Conservation (phyloP, 2,113 vertebrate genomes). For the Salvelinus fontinalis region DNA sequence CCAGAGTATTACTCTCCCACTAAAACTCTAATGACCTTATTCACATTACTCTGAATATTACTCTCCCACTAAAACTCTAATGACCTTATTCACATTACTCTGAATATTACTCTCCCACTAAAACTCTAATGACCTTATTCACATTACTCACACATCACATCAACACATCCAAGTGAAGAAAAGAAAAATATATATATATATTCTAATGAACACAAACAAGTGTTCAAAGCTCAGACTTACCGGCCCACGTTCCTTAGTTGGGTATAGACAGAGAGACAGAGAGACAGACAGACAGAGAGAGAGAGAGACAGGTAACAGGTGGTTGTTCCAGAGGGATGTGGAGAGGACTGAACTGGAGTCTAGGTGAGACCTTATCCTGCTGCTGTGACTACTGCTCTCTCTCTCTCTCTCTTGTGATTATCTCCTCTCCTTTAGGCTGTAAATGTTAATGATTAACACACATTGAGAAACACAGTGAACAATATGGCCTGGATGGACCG, state of each 20-base stretch:
- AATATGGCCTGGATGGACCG: too few relatives aligned
- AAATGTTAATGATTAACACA: constrained; percentile 78
- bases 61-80: too few relatives aligned
- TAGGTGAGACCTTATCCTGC: constrained; percentile 70
- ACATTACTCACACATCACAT: not conserved
- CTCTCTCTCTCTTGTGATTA: constrained; percentile 25
- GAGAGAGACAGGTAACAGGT: not conserved
- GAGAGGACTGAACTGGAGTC: not conserved
- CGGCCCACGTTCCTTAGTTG: constrained; percentile 10
- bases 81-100: not conserved
- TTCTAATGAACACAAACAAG: not conserved
- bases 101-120: not conserved
- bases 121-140: not conserved
- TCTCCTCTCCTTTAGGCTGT: constrained; percentile 37
- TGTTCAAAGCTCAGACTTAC: constrained; percentile 49
- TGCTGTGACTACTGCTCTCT: constrained; percentile 20
- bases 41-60: too few relatives aligned
- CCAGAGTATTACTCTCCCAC: not conserved
- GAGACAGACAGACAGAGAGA: too few relatives aligned
- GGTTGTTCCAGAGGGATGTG: constrained; percentile 37
- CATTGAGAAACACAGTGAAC: not conserved
- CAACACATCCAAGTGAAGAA: too few relatives aligned
- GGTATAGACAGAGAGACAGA: not conserved
- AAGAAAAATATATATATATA: too few relatives aligned
- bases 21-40: too few relatives aligned